Base-by-base conservation (phyloP, 2,888 invertebrate genomes). In the Halictus ligatus region DNA sequence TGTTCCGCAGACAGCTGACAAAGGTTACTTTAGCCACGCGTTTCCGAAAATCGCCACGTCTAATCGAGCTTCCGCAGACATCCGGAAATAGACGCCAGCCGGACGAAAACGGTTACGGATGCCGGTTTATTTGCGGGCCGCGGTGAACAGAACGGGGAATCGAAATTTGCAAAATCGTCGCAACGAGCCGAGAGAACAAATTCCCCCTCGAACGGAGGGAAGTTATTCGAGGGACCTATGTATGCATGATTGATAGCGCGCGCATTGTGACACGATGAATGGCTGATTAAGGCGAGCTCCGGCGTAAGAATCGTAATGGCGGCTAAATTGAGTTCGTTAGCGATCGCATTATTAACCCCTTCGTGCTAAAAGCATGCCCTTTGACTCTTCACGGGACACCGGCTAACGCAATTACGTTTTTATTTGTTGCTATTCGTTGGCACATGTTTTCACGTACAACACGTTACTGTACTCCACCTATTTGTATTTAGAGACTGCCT, bases 11-110 rank as follows among this genome's bases (percentile, higher is more conserved):
- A 69, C 69, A 40, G 69, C 4, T 40, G 40, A 71, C 58, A 29
- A 29, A 67, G 67, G 15, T 43, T n/a, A 29, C 54, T 40, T 58
- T n/a, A 29, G 25, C 29, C 60, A 43, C 50, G 64, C 25, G 80
- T 21, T 15, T 12, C n/a, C 25, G 35, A 58, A 75, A 75, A 54
- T 71, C 71, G 75, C 67, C 40, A 29, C 69, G 13, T 10, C 75
- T 72, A 76, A 81, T 78, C 64, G 64, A 78, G 64, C 50, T 81
- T 18, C n/a, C 69, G 46, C 40, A 76, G 43, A 50, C 10, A 8
- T 40, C 72, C 64, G 29, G 43, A 77, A 78, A 78, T 81, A 81
- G 81, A 81, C 40, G 29, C 12, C 50, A 12, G 64, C 3, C 64
- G 67, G 18, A 54, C 64, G 72, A 78, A 67, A 81, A 54, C 25